Evolutionary conservation across 1,140 invertebrate species (phyloP).

Genomic region (Habropoda laboriosa): DNA sequence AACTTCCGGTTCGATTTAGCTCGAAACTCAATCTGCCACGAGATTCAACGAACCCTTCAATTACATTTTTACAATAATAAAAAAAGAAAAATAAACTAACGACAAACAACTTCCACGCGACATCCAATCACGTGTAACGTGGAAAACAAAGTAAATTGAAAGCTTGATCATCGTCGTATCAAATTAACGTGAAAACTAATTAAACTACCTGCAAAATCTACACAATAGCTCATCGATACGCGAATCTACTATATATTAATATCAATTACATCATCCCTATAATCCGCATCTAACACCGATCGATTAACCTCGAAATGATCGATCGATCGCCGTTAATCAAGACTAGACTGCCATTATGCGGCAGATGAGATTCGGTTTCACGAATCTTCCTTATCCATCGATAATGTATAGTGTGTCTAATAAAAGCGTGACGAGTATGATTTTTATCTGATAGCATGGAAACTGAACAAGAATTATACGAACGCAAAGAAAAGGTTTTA

Average conservation of each 20-base stretch:
- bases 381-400: neutral
- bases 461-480: no score
- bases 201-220: neutral
- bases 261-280: constrained; percentile 1
- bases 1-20: neutral
- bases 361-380: neutral
- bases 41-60: neutral
- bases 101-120: neutral
- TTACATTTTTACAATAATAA: neutral
- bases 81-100: no score
- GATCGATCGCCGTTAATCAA: neutral
- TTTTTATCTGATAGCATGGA: no score
- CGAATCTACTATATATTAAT: no score
- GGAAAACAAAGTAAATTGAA: neutral
- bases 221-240: neutral
- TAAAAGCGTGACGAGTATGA: no score
- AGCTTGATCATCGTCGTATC: neutral
- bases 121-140: neutral
- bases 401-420: no score
- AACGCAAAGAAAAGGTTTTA: no score
- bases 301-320: constrained; percentile 1
- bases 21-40: neutral
- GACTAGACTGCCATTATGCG: neutral
- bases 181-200: neutral
- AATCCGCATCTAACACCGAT: neutral